Base-by-base conservation (phyloP, 2,888 invertebrate species). In the Pyrrhia umbra region DNA sequence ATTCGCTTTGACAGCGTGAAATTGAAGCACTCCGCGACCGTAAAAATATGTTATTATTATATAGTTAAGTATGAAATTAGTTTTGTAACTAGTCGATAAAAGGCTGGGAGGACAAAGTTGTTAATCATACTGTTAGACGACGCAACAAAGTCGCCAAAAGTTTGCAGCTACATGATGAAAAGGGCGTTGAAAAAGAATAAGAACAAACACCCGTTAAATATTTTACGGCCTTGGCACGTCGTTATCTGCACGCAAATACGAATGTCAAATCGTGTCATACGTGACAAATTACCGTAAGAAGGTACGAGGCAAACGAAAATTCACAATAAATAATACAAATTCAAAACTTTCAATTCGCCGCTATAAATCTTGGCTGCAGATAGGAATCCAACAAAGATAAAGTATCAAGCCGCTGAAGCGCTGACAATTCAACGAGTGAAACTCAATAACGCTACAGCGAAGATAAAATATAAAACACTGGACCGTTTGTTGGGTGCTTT, bases 1-100 rank as follows among this genome's bases (percentile, higher is more conserved):
- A 83, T 82, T 79, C 69, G 80, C 83, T 81, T 82, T 79, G 88
- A 88, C 87, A 83, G 85, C 88, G 87, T 89, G 85, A 90, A 90
- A 89, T 89, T 87, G 83, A 83, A 84, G 73, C 80, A 76, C 67
- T 68, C 63, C 52, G 56, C 25, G 27, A 49, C 64, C 59, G 54
- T 64, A 73, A 68, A 78, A 64, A 68, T 56, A 49, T 64, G 62
- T 67, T 65, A 78, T 79, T 80, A 75, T 80, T 74, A n/a, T n/a
- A n/a, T n/a, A 68, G 43, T 63, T 51, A 6, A 21, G 47, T 56
- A 45, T 59, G 58, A 21, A 13, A 42, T 51, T 68, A 47, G 60
- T 52, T 77, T 68, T 43, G 30, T 61, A 55, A 57, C 63, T 68
- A 9, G 23, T 30, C 20, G 9, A 13, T 27, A 49, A 54, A 50